Evolutionary conservation across 2,888 invertebrate genomes (phyloP).

Genomic region (Bimastos eiseni): DNA sequence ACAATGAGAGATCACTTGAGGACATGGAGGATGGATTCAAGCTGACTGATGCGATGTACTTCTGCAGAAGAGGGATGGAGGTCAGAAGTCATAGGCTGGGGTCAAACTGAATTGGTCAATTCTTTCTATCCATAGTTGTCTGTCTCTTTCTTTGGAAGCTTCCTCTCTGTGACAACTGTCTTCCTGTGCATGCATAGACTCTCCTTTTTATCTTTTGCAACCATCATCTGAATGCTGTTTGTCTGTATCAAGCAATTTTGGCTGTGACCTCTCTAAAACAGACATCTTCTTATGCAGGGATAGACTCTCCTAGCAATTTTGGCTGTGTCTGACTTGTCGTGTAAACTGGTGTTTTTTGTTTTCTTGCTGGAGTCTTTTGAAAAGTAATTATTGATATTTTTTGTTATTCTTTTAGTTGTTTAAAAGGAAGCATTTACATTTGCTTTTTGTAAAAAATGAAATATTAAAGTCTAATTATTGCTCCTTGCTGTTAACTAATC

Average conservation of each 20-base stretch:
- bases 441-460: neutral
- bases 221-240: neutral
- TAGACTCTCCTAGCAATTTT: too few species aligned
- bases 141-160: neutral
- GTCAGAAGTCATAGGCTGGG: conserved; percentile 44
- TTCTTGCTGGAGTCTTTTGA: neutral
- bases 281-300: too few species aligned
- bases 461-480: neutral
- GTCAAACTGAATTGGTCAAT: too few species aligned
- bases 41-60: conserved; percentile 81
- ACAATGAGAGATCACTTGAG: conserved; percentile 28
- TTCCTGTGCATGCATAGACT: neutral
- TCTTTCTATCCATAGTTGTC: neutral
- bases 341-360: neutral
- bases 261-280: too few species aligned
- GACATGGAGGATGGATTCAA: conserved; percentile 67
- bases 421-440: neutral
- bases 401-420: too few species aligned
- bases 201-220: neutral
- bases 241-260: neutral
- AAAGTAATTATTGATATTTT: neutral
- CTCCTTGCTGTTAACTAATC: neutral
- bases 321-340: neutral
- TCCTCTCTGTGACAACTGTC: neutral
- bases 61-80: conserved; percentile 88